Evolutionary conservation across 2,797 vertebrate species (phyloP).

Genomic region (Masticophis lateralis): DNA sequence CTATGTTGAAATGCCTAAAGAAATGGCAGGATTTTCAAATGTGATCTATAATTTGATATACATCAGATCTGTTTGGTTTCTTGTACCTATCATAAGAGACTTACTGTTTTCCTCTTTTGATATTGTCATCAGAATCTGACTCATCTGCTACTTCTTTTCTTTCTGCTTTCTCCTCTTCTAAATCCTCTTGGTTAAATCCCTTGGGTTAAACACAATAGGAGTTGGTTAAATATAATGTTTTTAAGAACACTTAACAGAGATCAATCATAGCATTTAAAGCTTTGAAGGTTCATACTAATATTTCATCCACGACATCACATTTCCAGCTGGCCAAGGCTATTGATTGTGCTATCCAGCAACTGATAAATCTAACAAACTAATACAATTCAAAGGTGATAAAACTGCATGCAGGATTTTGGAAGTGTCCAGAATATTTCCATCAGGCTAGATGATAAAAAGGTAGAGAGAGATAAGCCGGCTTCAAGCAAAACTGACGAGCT

Average conservation of each 20-base stretch:
- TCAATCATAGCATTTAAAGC: not conserved
- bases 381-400: not conserved
- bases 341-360: not conserved
- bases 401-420: not conserved
- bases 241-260: not conserved
- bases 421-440: not conserved
- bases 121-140: conserved; percentile 91
- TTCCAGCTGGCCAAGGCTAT: not conserved
- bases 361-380: not conserved
- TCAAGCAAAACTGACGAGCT: not conserved
- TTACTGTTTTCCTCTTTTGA: conserved; percentile 88
- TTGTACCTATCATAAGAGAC: conserved; percentile 44
- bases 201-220: conserved; percentile 61
- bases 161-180: conserved; percentile 83
- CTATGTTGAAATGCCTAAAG: no score
- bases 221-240: conserved; percentile 5
- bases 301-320: conserved; percentile 13
- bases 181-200: conserved; percentile 98
- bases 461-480: not conserved
- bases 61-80: not conserved
- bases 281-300: not conserved
- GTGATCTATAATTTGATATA: rapidly evolving
- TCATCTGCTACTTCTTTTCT: conserved; percentile 78
- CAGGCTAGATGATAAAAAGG: not conserved
- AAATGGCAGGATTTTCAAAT: not conserved